phyloP scores from a whole-genome alignment of 2,797 vertebrate species.

The Squalus acanthias region DNA sequence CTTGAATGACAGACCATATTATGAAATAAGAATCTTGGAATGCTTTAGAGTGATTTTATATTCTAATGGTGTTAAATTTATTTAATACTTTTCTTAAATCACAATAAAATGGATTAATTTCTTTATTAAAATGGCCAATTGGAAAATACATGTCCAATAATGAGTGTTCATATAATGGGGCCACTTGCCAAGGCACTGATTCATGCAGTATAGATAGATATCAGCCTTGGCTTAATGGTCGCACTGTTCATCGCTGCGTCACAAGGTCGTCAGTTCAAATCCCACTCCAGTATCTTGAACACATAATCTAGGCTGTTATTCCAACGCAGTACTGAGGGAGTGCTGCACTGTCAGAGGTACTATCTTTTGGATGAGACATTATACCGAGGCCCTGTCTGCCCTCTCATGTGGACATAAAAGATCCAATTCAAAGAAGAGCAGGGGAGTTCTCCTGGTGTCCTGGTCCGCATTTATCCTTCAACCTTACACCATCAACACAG shows the following conservation, averaged over 20 bases:
- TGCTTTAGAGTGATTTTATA: not conserved
- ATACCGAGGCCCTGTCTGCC: not conserved
- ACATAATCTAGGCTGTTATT: not conserved
- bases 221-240: not conserved
- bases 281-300: not conserved
- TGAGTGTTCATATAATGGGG: not conserved
- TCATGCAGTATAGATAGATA: not conserved
- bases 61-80: not conserved
- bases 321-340: no score
- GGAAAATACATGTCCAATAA: not conserved
- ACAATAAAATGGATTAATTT: not conserved
- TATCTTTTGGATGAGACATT: not conserved
- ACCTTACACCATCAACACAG: not conserved
- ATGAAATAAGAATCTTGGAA: conserved; percentile 8
- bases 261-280: not conserved
- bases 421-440: not conserved
- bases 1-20: not conserved
- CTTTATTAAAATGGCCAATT: not conserved
- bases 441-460: not conserved
- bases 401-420: not conserved
- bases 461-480: not conserved
- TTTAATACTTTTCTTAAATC: not conserved
- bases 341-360: not conserved
- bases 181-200: not conserved
- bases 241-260: not conserved